Percentiles rank a stretch among this genome's conserved stretches.
These are phyloP conservation scores for Galeopterus variegatus DNA, from an alignment of 2,113 vertebrate genomes.

Conservation along the genomic window DNA sequence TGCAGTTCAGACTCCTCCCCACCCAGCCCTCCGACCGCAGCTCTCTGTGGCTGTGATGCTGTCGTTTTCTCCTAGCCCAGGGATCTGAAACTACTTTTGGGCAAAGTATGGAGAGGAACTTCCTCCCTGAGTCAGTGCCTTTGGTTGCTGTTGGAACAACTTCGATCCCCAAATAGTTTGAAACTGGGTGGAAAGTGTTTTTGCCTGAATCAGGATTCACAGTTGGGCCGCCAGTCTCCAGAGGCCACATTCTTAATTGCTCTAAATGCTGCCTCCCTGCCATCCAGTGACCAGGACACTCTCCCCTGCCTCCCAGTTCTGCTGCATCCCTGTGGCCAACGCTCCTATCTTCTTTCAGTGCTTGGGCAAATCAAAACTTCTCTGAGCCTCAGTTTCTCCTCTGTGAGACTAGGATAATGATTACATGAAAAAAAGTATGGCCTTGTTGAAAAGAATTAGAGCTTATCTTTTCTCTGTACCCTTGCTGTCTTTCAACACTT, in stretches of 20 bases:
- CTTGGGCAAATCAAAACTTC: not conserved
- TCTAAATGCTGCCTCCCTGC: not conserved
- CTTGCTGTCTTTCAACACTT: not conserved
- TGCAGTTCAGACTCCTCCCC: not conserved
- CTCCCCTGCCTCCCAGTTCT: not conserved
- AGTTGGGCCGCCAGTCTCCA: not conserved
- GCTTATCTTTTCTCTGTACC: not conserved
- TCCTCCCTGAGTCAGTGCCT: not conserved
- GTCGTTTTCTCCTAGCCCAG: not conserved
- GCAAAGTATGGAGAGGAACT: not conserved
- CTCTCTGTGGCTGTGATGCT: not conserved
- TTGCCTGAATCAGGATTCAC: not conserved
- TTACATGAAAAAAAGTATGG: not conserved
- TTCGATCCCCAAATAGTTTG: not conserved
- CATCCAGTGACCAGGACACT: too few species aligned
- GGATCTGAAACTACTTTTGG: not conserved
- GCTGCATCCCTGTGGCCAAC: not conserved
- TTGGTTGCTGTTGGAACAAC: not conserved
- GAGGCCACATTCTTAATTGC: not conserved
- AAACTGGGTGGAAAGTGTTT: not conserved
- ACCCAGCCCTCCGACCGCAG: not conserved
- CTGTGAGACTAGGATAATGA: not conserved
- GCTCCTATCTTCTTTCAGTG: not conserved
- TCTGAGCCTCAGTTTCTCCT: not conserved
- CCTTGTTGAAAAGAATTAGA: not conserved